These are phyloP conservation scores for Berghia stephanieae DNA, from an alignment of 1,140 invertebrate genomes.

Conservation along the genomic window DNA sequence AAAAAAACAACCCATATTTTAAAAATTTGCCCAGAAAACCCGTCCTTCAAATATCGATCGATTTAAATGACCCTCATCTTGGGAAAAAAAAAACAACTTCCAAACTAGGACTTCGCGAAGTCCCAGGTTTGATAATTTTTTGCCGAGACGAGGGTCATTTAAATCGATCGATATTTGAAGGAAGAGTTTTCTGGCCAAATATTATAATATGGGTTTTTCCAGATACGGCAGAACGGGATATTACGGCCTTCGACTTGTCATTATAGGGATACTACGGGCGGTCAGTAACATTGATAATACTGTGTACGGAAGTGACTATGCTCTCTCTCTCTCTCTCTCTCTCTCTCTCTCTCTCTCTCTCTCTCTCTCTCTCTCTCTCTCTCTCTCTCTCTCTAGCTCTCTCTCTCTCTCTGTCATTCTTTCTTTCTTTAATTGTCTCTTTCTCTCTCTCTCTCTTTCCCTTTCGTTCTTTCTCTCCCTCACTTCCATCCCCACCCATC, in stretches of 20 bases:
- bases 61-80: too few relatives aligned
- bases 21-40: too few relatives aligned
- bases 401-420: slow-evolving; percentile 30
- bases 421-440: slow-evolving; percentile 18
- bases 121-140: too few relatives aligned
- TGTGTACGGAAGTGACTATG: not conserved
- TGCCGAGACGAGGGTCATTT: too few relatives aligned
- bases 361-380: slow-evolving; percentile 17
- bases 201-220: not conserved
- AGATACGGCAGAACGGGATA: not conserved
- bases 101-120: too few relatives aligned
- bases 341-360: slow-evolving; percentile 13
- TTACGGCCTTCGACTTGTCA: slow-evolving; percentile 19
- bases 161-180: slow-evolving; percentile 16
- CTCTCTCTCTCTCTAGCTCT: slow-evolving; percentile 34
- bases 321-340: slow-evolving; percentile 14
- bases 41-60: too few relatives aligned
- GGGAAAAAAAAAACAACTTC: too few relatives aligned
- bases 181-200: not conserved
- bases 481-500: not conserved
- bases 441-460: slow-evolving; percentile 9
- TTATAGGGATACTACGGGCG: slow-evolving; percentile 20
- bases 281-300: not conserved
- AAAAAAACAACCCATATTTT: too few relatives aligned
- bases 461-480: slow-evolving; percentile 18